Conservation (phyloP, 2,888 invertebrate species). For the Pollenia labialis region DNA sequence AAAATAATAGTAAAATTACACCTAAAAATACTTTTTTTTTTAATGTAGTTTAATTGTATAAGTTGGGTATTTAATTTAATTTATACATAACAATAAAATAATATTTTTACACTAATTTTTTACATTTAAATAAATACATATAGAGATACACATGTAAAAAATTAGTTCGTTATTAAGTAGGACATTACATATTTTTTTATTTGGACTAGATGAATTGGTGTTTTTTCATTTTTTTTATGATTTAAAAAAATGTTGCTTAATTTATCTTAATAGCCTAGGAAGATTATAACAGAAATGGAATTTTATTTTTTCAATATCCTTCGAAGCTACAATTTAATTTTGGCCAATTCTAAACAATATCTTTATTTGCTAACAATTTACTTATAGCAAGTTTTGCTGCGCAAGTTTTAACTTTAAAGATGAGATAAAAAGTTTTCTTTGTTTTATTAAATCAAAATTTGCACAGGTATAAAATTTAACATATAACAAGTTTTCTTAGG, state of each 20-base stretch:
- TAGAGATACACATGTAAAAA: slow-evolving; percentile 2
- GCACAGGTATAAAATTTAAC: no score
- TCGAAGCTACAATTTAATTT: background rate
- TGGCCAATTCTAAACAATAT: background rate
- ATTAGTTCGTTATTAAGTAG: slow-evolving; percentile 61
- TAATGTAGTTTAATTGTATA: background rate
- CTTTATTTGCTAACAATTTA: background rate
- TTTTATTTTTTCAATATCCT: background rate
- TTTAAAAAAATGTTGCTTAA: background rate
- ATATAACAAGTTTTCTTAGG: no score
- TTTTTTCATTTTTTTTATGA: slow-evolving; percentile 8
- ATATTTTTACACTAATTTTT: slow-evolving; percentile 23
- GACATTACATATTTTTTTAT: slow-evolving; percentile 54
- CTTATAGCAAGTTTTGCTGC: no score
- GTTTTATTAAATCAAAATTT: no score
- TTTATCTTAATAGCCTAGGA: background rate
- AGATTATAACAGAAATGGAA: background rate
- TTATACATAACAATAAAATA: slow-evolving; percentile 22
- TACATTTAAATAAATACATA: slow-evolving; percentile 16
- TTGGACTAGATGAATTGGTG: slow-evolving; percentile 68
- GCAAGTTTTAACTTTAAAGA: no score
- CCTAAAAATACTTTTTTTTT: slow-evolving; percentile 59
- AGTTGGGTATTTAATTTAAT: slow-evolving; percentile 14
- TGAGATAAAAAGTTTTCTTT: no score
- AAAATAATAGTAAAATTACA: slow-evolving; percentile 48